These are phyloP conservation scores for Lathronympha strigana DNA, from an alignment of 2,888 invertebrate species.

Conservation along the genomic window DNA sequence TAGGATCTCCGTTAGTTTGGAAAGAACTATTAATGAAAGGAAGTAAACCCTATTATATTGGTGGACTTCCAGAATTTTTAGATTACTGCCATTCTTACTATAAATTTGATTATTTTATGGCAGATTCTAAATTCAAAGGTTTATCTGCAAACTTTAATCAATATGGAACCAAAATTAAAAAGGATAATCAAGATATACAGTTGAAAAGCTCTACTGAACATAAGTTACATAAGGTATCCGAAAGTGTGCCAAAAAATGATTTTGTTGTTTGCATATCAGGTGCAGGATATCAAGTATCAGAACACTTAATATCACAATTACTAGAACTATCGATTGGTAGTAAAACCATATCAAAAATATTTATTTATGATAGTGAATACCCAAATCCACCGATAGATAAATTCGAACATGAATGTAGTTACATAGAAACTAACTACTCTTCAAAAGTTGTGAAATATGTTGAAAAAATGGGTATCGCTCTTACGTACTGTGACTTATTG, in stretches of 20 bases:
- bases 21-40: slow-evolving; percentile 83
- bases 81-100: slow-evolving; percentile 86
- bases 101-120: slow-evolving; percentile 65
- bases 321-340: slow-evolving; percentile 56
- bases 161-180: slow-evolving; percentile 57
- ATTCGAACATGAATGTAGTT: slow-evolving; percentile 68
- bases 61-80: slow-evolving; percentile 84
- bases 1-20: slow-evolving; percentile 84
- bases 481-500: slow-evolving; percentile 78
- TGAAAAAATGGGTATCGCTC: slow-evolving; percentile 71
- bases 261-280: slow-evolving; percentile 69
- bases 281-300: slow-evolving; percentile 61
- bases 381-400: slow-evolving; percentile 59
- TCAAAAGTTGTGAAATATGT: slow-evolving; percentile 68
- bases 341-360: slow-evolving; percentile 65
- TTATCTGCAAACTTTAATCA: slow-evolving; percentile 61
- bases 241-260: slow-evolving; percentile 45
- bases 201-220: slow-evolving; percentile 39
- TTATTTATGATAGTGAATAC: slow-evolving; percentile 62
- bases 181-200: slow-evolving; percentile 44
- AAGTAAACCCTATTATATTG: slow-evolving; percentile 83
- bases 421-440: slow-evolving; percentile 56
- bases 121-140: slow-evolving; percentile 60
- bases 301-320: slow-evolving; percentile 67
- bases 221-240: slow-evolving; percentile 19